Base-by-base conservation (phyloP, 2,888 invertebrate genomes). In the Agrotis puta region DNA sequence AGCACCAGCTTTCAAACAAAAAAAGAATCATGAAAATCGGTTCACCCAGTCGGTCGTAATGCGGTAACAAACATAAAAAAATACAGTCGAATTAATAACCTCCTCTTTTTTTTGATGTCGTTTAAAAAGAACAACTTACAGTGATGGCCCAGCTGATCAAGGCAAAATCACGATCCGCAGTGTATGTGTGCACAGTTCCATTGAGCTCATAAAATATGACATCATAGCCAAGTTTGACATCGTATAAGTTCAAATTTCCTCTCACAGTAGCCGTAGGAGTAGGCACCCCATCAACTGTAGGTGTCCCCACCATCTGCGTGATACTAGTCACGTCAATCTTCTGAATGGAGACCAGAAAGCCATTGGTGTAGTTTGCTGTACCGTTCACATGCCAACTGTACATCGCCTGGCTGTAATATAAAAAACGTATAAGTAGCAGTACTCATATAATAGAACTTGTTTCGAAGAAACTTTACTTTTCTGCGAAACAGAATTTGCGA, bases 271-370 rank as follows among this genome's bases (percentile, higher is more conserved):
- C 91, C 0, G 45, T 43, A 0, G 86, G 85, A 0, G 81, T 69
- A 0, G 27, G 3, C 0, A 74, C 84, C 0, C 75, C 84, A 39
- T 88, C 71, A 0, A 86, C 70, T 1, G 57, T 74, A 20, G 63
- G 70, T 2, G 62, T 80, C 0, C 11, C n/a, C 0, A 90, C 66
- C 0, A 1, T 0, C 0, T 79, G 61, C 1, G 24, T 1, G 0
- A 93, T 82, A 4, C 75, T 33, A 0, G 59, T 75, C 0, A 94
- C 24, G 16, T 91, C 89, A 0, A 94, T 82, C 39, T 85, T 88
- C 64, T 93, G 89, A 1, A 94, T 84, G n/a, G 93, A 91, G 0
- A 93, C 77, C 0, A 94, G 77, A 63, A 94, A 94, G 0, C 93
- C 94, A 22, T 94, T 91, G 16, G 89, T 88, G 76, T 93, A 94